Evolutionary conservation across 2,797 vertebrate species (phyloP), one percentile per base, ranked within the genome.

Genomic region (Capromys pilorides): DNA sequence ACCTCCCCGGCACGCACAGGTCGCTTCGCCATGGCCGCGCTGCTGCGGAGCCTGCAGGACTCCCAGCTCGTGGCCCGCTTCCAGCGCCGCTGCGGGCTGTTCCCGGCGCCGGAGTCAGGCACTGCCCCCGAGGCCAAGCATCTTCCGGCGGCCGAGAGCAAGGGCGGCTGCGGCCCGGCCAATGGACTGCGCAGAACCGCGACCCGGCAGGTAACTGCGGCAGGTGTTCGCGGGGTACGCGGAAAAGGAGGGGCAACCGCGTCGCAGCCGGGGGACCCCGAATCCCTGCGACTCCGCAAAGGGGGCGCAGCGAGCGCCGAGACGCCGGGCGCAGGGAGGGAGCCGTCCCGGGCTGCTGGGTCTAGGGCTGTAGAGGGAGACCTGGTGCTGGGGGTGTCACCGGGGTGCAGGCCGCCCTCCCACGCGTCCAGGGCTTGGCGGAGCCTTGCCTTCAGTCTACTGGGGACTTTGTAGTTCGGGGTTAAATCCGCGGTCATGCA

Each of bases 61-160:
- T 98, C 99, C 14, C 98, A 98, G 95, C 98, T 99, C 3, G 99
- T 99, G 93, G 99, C 99, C 87, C 97, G 98, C 57, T 99, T 99
- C 97, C 99, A 99, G 98, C 99, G 98, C 85, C 93, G 92, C 96
- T 99, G 99, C 95, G 99, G 99, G 49, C 98, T 99, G 86, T 98
- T 98, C 79, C 98, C 97, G 0, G 92, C 88, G 96, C 94, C 6
- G 5, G 93, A 95, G 0, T 96, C 97, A 3, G 94, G 26, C 8
- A 33, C 31, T 18, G 67, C 1, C 5, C 49, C 84, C 1, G 77
- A 7, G 4, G 11, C 11, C 16, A 67, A 33, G 80, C 19, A 77
- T 49, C 84, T n/a, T 33, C 41, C 13, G 0, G 26, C 41, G 0
- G 94, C 62, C 84, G 79, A 69, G 21, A 54, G 93, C 95, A 85